Percentiles rank a stretch among this genome's conserved stretches.
These are phyloP conservation scores for Porites lobata DNA, from an alignment of 92 coral and sea anemone species.

Conservation along the genomic window DNA sequence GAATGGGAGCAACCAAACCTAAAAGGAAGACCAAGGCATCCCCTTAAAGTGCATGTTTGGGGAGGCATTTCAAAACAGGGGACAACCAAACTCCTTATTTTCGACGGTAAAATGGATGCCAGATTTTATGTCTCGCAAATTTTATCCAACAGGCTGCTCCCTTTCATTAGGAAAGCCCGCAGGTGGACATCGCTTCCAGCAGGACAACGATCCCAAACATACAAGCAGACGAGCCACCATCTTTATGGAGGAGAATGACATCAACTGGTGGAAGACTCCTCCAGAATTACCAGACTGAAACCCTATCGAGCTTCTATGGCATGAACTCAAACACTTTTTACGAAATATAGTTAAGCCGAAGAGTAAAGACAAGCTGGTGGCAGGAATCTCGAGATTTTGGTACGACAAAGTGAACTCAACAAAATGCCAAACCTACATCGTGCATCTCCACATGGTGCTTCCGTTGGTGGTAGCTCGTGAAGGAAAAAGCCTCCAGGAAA, in stretches of 20 bases:
- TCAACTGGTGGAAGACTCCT: constrained; percentile 46
- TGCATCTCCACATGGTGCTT: background rate
- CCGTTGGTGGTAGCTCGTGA: background rate
- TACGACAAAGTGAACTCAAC: background rate
- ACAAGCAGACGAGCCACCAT: constrained; percentile 1
- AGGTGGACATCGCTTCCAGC: constrained; percentile 15
- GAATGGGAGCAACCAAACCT: constrained; percentile 69
- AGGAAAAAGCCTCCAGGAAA: background rate
- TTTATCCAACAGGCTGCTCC: constrained; percentile 21
- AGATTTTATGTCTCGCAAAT: constrained; percentile 38
- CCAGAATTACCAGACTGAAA: constrained; percentile 19
- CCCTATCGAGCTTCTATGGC: constrained; percentile 35
- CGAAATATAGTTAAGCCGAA: background rate
- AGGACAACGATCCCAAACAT: constrained; percentile 46
- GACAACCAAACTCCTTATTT: constrained; percentile 50
- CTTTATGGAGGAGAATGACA: background rate
- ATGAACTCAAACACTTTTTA: constrained; percentile 18
- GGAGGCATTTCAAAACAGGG: constrained; percentile 70
- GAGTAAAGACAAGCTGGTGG: constrained; percentile 1
- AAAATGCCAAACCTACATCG: background rate
- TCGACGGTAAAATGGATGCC: constrained; percentile 66
- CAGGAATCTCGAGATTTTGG: background rate
- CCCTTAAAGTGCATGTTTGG: constrained; percentile 45
- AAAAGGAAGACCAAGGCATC: constrained; percentile 63
- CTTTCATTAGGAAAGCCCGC: constrained; percentile 56